These are phyloP conservation scores for Pteria penguin DNA, from an alignment of 2,888 invertebrate species.

Conservation along the genomic window DNA sequence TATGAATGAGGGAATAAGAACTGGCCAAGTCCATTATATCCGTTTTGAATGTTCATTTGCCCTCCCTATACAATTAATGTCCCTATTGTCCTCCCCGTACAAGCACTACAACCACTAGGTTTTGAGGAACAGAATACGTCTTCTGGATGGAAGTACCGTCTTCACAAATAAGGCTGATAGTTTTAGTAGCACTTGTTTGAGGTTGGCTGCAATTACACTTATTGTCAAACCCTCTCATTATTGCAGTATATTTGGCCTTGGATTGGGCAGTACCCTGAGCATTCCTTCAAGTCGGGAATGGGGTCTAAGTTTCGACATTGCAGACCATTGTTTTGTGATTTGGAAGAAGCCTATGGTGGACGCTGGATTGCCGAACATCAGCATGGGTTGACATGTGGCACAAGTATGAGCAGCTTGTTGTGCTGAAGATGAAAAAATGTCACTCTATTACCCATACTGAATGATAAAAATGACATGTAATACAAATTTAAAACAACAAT, in stretches of 20 bases:
- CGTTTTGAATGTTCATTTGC: too few relatives aligned
- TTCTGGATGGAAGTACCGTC: conserved; percentile 62
- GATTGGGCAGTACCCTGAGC: conserved; percentile 70
- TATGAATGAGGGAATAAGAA: too few relatives aligned
- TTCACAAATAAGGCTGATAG: conserved; percentile 59
- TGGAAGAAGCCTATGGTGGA: conserved; percentile 65
- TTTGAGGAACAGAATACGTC: conserved; percentile 59
- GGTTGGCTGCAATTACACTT: conserved; percentile 69
- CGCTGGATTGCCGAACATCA: conserved; percentile 58
- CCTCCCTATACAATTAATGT: too few relatives aligned
- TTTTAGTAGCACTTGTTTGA: conserved; percentile 47
- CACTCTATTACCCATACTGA: too few relatives aligned
- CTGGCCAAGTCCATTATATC: too few relatives aligned
- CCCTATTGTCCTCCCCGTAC: conserved; percentile 57
- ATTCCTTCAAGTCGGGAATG: conserved; percentile 63
- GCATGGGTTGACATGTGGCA: conserved; percentile 61
- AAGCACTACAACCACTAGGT: conserved; percentile 66
- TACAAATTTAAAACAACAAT: too few relatives aligned
- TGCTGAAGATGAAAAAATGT: conserved; percentile 21
- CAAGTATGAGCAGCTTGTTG: conserved; percentile 44
- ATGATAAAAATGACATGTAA: too few relatives aligned
- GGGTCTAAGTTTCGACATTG: conserved; percentile 63
- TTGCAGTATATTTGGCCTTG: conserved; percentile 54
- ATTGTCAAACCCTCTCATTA: conserved; percentile 62
- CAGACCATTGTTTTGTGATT: conserved; percentile 52